Conservation (phyloP, 2,797 vertebrate species). For the Remorina albescens region DNA sequence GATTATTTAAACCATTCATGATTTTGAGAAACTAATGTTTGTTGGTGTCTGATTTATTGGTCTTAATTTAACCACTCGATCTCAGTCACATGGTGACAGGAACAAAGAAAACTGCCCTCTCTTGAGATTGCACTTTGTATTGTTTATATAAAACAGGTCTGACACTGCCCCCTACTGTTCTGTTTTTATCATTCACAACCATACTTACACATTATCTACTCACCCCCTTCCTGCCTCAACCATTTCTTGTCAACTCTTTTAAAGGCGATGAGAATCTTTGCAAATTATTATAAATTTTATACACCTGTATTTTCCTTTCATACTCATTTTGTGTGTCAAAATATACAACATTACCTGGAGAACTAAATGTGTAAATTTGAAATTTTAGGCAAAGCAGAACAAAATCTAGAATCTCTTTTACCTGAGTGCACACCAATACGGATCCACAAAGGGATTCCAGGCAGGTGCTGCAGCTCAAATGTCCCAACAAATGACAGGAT, state of each 20-base stretch:
- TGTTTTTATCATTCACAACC: neutral
- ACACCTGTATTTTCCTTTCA: too few relatives aligned
- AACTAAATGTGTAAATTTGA: too few relatives aligned
- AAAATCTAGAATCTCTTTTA: conserved; percentile 61
- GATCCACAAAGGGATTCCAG: conserved; percentile 96
- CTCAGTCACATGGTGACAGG: neutral
- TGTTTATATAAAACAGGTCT: neutral
- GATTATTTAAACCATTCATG: neutral
- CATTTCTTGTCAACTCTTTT: neutral
- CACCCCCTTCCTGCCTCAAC: neutral
- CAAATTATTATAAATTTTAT: neutral
- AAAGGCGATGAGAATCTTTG: neutral
- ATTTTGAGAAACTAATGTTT: neutral
- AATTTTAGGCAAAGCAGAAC: too few relatives aligned
- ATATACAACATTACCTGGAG: too few relatives aligned
- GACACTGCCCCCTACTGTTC: neutral
- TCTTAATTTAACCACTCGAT: conserved; percentile 15
- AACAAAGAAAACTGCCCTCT: neutral
- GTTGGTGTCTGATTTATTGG: neutral
- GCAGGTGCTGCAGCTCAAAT: conserved; percentile 93
- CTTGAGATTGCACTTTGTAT: neutral
- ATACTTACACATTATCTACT: too few relatives aligned
- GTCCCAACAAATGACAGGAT: conserved; percentile 95
- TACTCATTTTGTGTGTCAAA: too few relatives aligned
- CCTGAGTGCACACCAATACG: conserved; percentile 97